Evolutionary conservation across 2,113 vertebrate genomes (phyloP).

Genomic region (Chloebia gouldiae): DNA sequence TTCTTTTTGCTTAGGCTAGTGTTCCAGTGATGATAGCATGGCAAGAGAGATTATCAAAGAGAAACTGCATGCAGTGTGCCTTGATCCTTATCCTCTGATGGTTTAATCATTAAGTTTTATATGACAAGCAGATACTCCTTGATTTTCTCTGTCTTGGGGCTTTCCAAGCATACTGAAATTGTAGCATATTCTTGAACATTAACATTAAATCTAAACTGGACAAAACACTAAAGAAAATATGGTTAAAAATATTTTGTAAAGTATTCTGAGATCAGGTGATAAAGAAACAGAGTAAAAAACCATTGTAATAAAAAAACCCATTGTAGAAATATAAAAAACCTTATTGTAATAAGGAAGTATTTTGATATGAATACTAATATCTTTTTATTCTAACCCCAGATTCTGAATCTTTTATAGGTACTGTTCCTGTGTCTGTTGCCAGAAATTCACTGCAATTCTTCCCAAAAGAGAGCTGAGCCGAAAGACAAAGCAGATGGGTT

Average conservation of each 20-base stretch:
- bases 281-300: not conserved
- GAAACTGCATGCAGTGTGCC: not conserved
- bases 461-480: rapidly evolving
- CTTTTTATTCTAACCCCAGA: not conserved
- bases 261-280: not conserved
- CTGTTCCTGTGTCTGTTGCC: not conserved
- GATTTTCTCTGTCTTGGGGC: not conserved
- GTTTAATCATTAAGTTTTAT: not conserved
- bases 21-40: not conserved
- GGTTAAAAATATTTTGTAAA: not conserved
- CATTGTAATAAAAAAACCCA: too few relatives aligned
- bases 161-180: not conserved
- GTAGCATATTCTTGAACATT: not conserved
- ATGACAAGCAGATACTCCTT: not conserved
- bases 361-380: not conserved
- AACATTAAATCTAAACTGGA: not conserved
- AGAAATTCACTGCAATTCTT: not conserved
- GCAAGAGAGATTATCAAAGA: not conserved
- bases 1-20: not conserved
- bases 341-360: not conserved
- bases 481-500: not conserved
- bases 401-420: not conserved
- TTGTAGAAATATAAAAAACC: too few relatives aligned
- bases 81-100: not conserved
- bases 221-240: not conserved